Base-by-base conservation (phyloP, 2,888 invertebrate species). In the Scaptomyza flava region DNA sequence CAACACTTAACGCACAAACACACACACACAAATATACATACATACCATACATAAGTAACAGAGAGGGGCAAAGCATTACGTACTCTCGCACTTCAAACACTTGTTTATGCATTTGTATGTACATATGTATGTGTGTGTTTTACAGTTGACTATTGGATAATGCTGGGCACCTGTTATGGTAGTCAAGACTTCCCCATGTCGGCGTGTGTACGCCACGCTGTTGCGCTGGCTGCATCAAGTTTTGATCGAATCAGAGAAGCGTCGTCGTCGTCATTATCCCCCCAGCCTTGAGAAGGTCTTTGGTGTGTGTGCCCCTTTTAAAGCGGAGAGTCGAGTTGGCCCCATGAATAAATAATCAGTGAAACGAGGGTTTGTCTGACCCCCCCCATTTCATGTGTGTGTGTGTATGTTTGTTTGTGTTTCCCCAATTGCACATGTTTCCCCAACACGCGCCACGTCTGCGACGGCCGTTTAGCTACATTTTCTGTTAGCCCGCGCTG, bases 181-280 rank as follows among this genome's bases (percentile, higher is more conserved):
- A 90, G 89, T 89, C 88, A 89, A 90, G 91, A 89, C 90, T 91
- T 91, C 91, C 91, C 91, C 91, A 91, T 90, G 91, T 90, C 90
- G 90, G 68, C 81, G 90, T 85, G 86, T 89, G 89, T 89, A 80
- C 88, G 73, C 77, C 79, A 68, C 68, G 56, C 48, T 61, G 52
- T 47, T 23, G 34, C 20, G 3, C 12, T n/a, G 6, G 31, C 47
- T 11, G 30, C 30, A 5, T 6, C 30, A n/a, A 6, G 9, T 47
- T 14, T 30, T 31, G 52, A 12, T 65, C 17, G 7, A 38, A 38
- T 38, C 36, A n/a, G 36, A 36, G 36, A 34, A 12, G 12, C 6
- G 34, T 6, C 27, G 27, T 27, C 27, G 27, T 27, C 11, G 4
- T 9, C 33, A 11, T 33, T 33, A 33, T 33, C 33, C 33, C 33